Evolutionary conservation across 2,888 invertebrate genomes (phyloP), one percentile per base, ranked within the genome.

Genomic region (Diaphora mendica): DNA sequence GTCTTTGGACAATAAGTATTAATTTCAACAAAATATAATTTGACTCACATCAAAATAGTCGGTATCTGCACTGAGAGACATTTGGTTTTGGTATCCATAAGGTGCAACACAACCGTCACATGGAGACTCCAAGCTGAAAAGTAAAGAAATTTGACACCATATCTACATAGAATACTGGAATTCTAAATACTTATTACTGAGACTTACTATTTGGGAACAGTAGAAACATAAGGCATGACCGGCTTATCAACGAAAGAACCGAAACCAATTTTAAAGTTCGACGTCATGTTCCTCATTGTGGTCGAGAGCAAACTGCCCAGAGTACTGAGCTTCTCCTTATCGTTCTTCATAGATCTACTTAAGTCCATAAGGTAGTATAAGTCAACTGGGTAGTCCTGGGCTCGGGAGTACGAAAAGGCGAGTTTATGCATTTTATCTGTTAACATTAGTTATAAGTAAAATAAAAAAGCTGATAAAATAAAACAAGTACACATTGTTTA

Each of bases 291-390:
- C 85, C 97, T 97, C 99, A 99, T 99, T 68, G 98, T 97, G 77
- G 97, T 97, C 0, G 98, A 98, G 23, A 99, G 94, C 78, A 97
- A 92, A 90, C 97, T 97, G 23, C 99, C 99, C 77, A 99, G 95
- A 23, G 96, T 96, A 35, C 99, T 99, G 51, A 99, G 96, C 90
- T 99, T 99, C 80, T 98, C 98, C 89, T 99, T 99, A 92, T 99
- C 99, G 92, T 99, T 99, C 89, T 98, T 97, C 99, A 99, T 99
- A 72, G 99, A 99, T 93, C 99, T 98, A 86, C 99, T 99, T 87
- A 99, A 96, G 94, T 99, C 99, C 99, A 99, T 99, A 88, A 99
- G 97, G 91, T 99, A 99, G 94, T 99, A 99, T 30, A 99, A 96
- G 95, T 99, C 99, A 4, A 99, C 99, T 0, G 99, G 99, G 93